A percentile compares a stretch with the other conserved stretches of the same genome.
Conservation (phyloP, 2,797 vertebrate species). For the Gadopsis bispinosus region DNA sequence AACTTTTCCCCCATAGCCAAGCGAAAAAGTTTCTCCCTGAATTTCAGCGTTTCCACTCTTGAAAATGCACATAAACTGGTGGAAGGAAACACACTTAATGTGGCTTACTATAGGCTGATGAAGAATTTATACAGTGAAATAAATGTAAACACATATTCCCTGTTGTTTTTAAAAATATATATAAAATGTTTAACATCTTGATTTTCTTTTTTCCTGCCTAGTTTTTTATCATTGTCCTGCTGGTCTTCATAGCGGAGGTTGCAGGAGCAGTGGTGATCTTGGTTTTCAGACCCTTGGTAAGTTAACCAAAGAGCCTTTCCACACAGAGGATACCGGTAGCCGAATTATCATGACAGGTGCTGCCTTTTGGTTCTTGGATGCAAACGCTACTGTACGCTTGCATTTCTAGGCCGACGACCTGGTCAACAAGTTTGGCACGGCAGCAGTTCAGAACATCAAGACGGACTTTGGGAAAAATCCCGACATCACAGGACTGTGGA, state of each 20-base stretch:
- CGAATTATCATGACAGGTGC: neutral
- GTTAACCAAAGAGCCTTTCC: slow-evolving; percentile 27
- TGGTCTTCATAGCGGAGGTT: slow-evolving; percentile 87
- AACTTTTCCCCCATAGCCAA: no score
- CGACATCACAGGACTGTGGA: slow-evolving; percentile 84
- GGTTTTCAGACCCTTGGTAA: slow-evolving; percentile 86
- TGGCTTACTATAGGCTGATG: neutral
- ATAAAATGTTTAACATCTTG: neutral
- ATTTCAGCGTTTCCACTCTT: neutral
- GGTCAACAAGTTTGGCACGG: slow-evolving; percentile 67
- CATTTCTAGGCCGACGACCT: slow-evolving; percentile 76
- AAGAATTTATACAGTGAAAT: neutral
- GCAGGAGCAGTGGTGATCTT: slow-evolving; percentile 86
- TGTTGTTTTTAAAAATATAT: neutral
- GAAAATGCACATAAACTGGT: neutral
- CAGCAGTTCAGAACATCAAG: slow-evolving; percentile 71
- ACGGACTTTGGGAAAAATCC: slow-evolving; percentile 72
- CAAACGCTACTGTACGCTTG: neutral
- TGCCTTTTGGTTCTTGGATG: neutral
- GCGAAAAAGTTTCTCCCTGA: neutral
- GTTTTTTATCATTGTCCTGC: slow-evolving; percentile 87
- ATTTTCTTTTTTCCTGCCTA: slow-evolving; percentile 52
- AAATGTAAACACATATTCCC: neutral
- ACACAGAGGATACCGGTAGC: neutral
- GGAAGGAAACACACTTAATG: neutral